Evolutionary conservation across 2,797 vertebrate species (phyloP).

Genomic region (Tokudaia muenninki): DNA sequence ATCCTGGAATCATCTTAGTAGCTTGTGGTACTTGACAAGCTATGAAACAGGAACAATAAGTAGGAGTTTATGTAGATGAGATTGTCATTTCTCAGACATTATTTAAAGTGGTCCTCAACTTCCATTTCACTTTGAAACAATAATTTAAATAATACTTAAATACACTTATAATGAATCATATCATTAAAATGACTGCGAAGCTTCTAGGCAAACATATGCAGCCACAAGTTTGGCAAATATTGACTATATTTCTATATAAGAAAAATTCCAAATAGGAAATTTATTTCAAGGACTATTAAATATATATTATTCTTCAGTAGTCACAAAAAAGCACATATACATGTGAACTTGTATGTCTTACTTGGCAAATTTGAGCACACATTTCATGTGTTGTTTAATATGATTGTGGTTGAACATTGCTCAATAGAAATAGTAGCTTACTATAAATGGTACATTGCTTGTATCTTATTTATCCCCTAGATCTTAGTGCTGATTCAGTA

Average conservation of each 20-base stretch:
- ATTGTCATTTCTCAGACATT: conserved; percentile 5
- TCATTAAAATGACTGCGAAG: background rate
- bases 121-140: conserved; percentile 28
- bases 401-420: background rate
- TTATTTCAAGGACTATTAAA: conserved; percentile 10
- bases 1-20: background rate
- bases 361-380: background rate
- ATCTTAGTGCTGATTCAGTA: background rate
- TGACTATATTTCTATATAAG: background rate
- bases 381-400: background rate
- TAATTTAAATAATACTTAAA: conserved; percentile 23
- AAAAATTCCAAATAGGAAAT: background rate
- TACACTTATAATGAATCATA: background rate
- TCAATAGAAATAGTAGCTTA: background rate
- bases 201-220: background rate
- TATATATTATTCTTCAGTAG: background rate
- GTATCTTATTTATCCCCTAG: background rate
- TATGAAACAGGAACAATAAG: conserved; percentile 6
- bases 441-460: background rate
- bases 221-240: background rate
- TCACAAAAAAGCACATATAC: background rate
- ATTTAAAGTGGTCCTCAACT: background rate
- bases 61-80: background rate
- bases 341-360: background rate
- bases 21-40: background rate